phyloP scores from a whole-genome alignment of 2,113 vertebrate species.

The Fulica atra region DNA sequence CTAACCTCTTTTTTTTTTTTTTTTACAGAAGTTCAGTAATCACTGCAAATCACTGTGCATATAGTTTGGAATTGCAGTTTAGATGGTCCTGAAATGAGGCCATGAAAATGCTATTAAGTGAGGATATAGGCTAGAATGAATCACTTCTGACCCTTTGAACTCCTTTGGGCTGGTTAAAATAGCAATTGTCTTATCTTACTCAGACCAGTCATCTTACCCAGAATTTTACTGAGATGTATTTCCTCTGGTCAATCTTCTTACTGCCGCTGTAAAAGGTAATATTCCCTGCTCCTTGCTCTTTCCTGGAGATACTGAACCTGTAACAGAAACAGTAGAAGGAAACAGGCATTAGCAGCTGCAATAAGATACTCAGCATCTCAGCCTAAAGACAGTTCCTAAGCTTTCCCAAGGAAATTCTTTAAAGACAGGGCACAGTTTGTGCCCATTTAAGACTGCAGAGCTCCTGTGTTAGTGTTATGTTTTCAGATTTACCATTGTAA shows the following conservation, averaged over 20 bases:
- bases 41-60: neutral
- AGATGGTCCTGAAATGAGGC: neutral
- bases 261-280: neutral
- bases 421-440: neutral
- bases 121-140: neutral
- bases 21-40: neutral
- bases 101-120: neutral
- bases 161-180: neutral
- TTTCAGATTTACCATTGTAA: neutral
- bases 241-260: neutral
- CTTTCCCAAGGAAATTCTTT: neutral
- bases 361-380: neutral
- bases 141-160: neutral
- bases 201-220: neutral
- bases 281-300: neutral
- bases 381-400: neutral
- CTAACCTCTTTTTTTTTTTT: neutral
- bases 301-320: neutral
- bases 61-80: neutral
- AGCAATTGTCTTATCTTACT: neutral
- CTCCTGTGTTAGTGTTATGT: neutral
- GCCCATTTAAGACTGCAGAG: neutral
- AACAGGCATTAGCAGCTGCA: neutral
- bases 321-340: neutral
- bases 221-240: neutral